Conservation (phyloP, 2,888 invertebrate species). For the Dusona sp. region DNA sequence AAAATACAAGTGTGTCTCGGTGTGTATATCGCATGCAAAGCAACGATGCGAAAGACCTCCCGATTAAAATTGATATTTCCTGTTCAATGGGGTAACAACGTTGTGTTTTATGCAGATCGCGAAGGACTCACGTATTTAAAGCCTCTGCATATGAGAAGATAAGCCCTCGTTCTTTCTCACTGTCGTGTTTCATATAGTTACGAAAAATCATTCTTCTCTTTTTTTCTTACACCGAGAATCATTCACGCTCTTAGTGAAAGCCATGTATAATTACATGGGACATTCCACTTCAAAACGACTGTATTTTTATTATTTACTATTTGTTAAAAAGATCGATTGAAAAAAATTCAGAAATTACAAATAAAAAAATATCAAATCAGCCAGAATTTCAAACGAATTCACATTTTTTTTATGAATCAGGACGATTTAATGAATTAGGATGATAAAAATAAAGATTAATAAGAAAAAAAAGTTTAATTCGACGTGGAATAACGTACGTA, state of each 20-base stretch:
- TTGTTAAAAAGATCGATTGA: background rate
- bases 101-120: slow-evolving; percentile 49
- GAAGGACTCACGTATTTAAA: slow-evolving; percentile 38
- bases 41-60: slow-evolving; percentile 43
- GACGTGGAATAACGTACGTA: background rate
- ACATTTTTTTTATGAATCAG: background rate
- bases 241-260: slow-evolving; percentile 26
- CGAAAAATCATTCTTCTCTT: slow-evolving; percentile 35
- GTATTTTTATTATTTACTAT: background rate
- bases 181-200: slow-evolving; percentile 31
- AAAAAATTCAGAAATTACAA: background rate
- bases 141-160: slow-evolving; percentile 32
- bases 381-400: background rate
- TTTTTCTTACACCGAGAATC: slow-evolving; percentile 19
- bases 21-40: slow-evolving; percentile 28
- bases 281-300: background rate
- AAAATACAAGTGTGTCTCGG: slow-evolving; percentile 2
- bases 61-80: slow-evolving; percentile 64
- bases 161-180: slow-evolving; percentile 28
- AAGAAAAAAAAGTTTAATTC: background rate
- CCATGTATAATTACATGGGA: background rate
- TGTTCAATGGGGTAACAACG: slow-evolving; percentile 52
- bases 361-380: background rate
- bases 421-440: no score
- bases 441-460: background rate